A percentile compares a stretch with the other conserved stretches of the same genome.
phyloP scores from a whole-genome alignment of 2,113 vertebrate species.

The Macquaria ambigua region DNA sequence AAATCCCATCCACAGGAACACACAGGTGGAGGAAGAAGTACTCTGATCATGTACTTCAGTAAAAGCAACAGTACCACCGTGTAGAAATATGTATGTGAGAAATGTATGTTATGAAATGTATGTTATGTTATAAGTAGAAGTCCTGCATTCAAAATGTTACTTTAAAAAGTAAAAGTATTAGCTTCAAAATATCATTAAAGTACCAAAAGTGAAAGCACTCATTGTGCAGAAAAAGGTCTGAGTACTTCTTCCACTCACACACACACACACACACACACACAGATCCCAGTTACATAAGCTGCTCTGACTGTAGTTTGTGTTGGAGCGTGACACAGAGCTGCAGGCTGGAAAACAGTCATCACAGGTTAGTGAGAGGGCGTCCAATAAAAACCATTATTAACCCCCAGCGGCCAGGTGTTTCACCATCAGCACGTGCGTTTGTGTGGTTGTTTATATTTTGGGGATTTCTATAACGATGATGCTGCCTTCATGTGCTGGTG shows the following conservation, averaged over 20 bases:
- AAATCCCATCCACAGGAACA: not conserved
- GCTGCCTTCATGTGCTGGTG: not conserved
- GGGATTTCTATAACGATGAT: not conserved
- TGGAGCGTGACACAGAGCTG: not conserved
- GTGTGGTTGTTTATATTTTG: not conserved
- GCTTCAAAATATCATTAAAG: too few species aligned
- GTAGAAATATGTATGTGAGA: too few species aligned
- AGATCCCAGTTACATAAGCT: slow-evolving; percentile 1
- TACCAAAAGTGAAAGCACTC: too few species aligned
- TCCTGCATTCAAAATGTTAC: too few species aligned
- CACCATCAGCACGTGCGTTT: not conserved
- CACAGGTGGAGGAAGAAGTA: too few species aligned
- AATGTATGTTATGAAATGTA: too few species aligned
- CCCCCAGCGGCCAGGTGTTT: not conserved
- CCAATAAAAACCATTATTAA: not conserved
- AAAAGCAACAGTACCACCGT: too few species aligned
- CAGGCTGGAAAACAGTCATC: slow-evolving; percentile 16
- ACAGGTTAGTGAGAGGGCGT: not conserved
- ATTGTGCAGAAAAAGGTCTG: too few species aligned
- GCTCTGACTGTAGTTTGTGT: not conserved
- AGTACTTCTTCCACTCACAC: not conserved
- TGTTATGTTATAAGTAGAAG: too few species aligned
- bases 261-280: slow-evolving; percentile 3
- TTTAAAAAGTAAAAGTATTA: too few species aligned
- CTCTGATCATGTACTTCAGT: too few species aligned